Evolutionary conservation across 2,888 invertebrate species (phyloP).

Genomic region (Mechanitis messenoides): DNA sequence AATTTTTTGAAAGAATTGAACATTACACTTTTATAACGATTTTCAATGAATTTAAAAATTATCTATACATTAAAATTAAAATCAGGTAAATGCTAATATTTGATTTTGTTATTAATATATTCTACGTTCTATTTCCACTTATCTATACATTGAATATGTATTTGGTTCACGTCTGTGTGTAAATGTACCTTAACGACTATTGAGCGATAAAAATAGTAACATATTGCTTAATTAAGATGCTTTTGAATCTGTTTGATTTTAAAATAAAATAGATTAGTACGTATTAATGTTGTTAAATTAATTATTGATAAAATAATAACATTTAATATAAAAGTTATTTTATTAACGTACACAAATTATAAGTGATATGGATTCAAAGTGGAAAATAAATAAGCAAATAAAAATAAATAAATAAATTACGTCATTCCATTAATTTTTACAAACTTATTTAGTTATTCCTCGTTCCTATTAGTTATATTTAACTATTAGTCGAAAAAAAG

Average conservation of each 20-base stretch:
- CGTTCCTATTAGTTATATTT: too few relatives aligned
- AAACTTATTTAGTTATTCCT: too few relatives aligned
- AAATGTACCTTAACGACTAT: neutral
- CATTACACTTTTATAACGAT: too few relatives aligned
- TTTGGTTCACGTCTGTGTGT: neutral
- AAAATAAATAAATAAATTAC: too few relatives aligned
- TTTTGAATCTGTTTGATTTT: neutral
- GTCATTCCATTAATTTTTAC: too few relatives aligned
- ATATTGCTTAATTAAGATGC: neutral
- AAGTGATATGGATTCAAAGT: too few relatives aligned
- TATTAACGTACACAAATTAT: too few relatives aligned
- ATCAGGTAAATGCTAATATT: neutral
- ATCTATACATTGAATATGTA: slow-evolving; percentile 3
- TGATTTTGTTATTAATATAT: neutral
- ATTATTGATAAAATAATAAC: neutral
- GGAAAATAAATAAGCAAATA: too few relatives aligned
- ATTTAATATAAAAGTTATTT: neutral
- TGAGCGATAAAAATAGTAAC: neutral
- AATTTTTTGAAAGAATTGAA: too few relatives aligned
- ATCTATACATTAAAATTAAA: neutral
- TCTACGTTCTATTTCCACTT: neutral
- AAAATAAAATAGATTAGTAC: neutral
- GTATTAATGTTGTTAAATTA: neutral
- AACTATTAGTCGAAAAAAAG: too few relatives aligned
- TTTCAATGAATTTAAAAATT: neutral